Evolutionary conservation across 64 coral and sea anemone genomes (phyloP), one percentile per base, ranked within the genome.

Genomic region (Trachythela sp.): DNA sequence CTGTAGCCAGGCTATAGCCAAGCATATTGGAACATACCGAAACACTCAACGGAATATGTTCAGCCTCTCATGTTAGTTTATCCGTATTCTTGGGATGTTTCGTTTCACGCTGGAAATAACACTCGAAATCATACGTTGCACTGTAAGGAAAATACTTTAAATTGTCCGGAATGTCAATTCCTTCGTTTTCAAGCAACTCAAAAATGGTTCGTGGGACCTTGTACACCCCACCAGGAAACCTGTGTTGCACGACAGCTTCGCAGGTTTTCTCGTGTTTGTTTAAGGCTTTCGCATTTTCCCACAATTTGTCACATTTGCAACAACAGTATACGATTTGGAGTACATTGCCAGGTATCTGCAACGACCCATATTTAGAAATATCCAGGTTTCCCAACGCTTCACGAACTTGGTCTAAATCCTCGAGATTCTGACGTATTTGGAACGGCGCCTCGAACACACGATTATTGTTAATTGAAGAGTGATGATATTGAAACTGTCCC

Each of bases 261-360:
- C n/a, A n/a, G n/a, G n/a, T n/a, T n/a, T n/a, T n/a, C n/a, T n/a
- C n/a, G n/a, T n/a, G n/a, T 39, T 70, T 64, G 54, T 89, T 15
- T 0, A 83, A 50, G 6, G 26, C 36, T 14, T 5, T 8, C 2
- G 4, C 93, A 24, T 50, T 20, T 9, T 94, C 91, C 92, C 92
- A 94, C 18, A 84, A 89, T 13, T 91, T 91, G 13, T 54, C 93
- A 80, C 89, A 94, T 0, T 86, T n/a, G 13, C 75, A 88, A 86
- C 87, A 94, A 8, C 40, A 38, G 39, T 31, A 94, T 29, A n/a
- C n/a, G 89, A 94, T 9, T 94, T 88, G 24, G 89, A 84, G 64
- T 94, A 94, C 17, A 40, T 11, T 14, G 9, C 32, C 17, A 92
- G n/a, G 36, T 90, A 91, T 36, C 88, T 85, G 77, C 90, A 94